Conservation (phyloP, 2,113 vertebrate species). For the Poecile atricapillus region DNA sequence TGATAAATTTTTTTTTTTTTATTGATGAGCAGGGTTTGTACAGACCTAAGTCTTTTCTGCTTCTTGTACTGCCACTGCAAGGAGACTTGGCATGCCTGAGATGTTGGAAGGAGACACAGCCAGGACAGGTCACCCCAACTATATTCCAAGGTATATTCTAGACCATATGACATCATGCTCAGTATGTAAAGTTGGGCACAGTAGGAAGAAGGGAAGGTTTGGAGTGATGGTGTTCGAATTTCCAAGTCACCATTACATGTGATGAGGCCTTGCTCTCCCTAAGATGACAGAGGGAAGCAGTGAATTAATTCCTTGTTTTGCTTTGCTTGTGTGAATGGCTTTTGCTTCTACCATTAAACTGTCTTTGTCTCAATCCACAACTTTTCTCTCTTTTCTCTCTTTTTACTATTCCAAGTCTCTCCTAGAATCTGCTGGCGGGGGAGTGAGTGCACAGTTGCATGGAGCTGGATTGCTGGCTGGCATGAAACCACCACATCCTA, state of each 20-base stretch:
- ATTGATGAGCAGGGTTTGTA: not conserved
- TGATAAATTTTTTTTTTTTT: not conserved
- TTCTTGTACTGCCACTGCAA: not conserved
- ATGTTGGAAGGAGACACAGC: not conserved
- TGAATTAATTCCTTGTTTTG: not conserved
- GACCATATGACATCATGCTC: not conserved
- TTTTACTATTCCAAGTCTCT: not conserved
- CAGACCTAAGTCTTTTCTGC: not conserved
- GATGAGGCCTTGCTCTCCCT: not conserved
- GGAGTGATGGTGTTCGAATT: not conserved
- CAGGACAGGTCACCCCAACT: not conserved
- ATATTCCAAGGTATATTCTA: not conserved
- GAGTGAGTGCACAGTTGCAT: accelerated
- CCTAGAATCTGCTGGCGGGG: not conserved
- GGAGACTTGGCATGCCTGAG: not conserved
- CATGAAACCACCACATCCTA: accelerated
- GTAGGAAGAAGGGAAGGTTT: not conserved
- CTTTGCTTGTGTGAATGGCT: not conserved
- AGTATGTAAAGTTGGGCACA: not conserved
- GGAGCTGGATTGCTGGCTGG: not conserved
- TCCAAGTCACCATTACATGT: not conserved
- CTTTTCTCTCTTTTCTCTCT: not conserved
- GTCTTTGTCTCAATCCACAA: not conserved
- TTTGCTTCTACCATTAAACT: not conserved
- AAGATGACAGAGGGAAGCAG: not conserved